Evolutionary conservation across 2,888 invertebrate species (phyloP).

Genomic region (Eupithecia tripunctaria): DNA sequence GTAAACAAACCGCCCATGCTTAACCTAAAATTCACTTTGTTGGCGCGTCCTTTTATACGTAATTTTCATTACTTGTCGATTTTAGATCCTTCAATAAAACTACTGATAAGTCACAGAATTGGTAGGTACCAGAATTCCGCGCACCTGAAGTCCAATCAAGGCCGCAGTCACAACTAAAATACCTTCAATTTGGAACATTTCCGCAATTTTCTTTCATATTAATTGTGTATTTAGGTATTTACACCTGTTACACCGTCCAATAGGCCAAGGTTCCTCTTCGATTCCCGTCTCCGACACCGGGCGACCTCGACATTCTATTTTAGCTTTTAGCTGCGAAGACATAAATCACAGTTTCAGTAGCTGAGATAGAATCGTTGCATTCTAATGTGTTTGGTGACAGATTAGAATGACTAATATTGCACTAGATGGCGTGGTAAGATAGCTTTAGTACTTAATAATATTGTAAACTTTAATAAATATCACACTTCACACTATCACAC

Average conservation of each 20-base stretch:
- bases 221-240: constrained; percentile 18
- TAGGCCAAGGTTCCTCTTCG: constrained; percentile 46
- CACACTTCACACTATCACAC: too few species aligned
- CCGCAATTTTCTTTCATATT: constrained; percentile 3
- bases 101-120: too few species aligned
- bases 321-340: constrained; percentile 40
- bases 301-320: constrained; percentile 50
- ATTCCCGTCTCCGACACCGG: constrained; percentile 42
- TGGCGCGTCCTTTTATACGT: too few species aligned
- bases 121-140: background rate
- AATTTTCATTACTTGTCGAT: too few species aligned
- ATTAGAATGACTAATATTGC: constrained; percentile 42
- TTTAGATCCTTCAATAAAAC: too few species aligned
- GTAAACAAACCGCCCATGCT: too few species aligned
- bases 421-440: constrained; percentile 30
- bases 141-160: background rate
- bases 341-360: constrained; percentile 42
- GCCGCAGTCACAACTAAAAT: background rate
- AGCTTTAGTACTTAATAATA: constrained; percentile 3
- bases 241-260: constrained; percentile 38
- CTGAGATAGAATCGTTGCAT: constrained; percentile 38
- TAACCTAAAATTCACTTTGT: too few species aligned
- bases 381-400: constrained; percentile 43
- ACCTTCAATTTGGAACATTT: background rate
- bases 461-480: background rate